A percentile compares a stretch with the other conserved stretches of the same genome.
These are phyloP conservation scores for Hirundichthys speculiger DNA, from an alignment of 2,113 vertebrate species.

Conservation along the genomic window DNA sequence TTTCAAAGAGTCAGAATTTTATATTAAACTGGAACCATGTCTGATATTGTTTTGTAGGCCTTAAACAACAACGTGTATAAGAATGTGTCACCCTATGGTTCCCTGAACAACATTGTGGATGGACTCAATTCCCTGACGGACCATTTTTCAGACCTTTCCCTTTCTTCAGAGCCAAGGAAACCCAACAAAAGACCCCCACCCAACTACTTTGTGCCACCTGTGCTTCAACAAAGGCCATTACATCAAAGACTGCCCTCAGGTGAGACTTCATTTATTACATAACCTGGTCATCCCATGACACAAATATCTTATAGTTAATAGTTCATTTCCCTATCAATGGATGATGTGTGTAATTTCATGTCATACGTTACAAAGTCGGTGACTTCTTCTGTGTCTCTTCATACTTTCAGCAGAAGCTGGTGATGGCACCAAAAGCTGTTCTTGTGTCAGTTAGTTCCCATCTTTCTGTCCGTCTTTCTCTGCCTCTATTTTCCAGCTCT, in stretches of 20 bases:
- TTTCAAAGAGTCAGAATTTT: background rate
- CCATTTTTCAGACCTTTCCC: conserved; percentile 97
- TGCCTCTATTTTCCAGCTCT: conserved; percentile 33
- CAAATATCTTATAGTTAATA: background rate
- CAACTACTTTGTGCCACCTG: conserved; percentile 98
- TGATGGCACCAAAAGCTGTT: conserved; percentile 37
- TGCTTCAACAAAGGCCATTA: conserved; percentile 99
- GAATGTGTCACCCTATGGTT: conserved; percentile 94
- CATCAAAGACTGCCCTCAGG: conserved; percentile 99
- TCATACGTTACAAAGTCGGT: conserved; percentile 9
- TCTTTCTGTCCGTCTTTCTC: conserved; percentile 27
- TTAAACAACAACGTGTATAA: conserved; percentile 95
- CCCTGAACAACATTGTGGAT: conserved; percentile 97
- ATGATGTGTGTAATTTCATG: background rate
- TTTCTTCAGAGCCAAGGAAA: conserved; percentile 94
- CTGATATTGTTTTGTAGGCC: conserved; percentile 79
- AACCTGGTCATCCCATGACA: background rate
- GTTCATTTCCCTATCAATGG: background rate
- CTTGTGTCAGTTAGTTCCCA: conserved; percentile 31
- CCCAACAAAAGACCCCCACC: conserved; percentile 98
- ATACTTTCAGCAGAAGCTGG: conserved; percentile 13
- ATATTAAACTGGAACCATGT: background rate
- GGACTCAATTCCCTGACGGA: conserved; percentile 97
- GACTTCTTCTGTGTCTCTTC: conserved; percentile 24
- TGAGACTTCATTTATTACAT: conserved; percentile 71